phyloP scores from a whole-genome alignment of 1,140 invertebrate species.

The Trachymyrmex septentrionalis region DNA sequence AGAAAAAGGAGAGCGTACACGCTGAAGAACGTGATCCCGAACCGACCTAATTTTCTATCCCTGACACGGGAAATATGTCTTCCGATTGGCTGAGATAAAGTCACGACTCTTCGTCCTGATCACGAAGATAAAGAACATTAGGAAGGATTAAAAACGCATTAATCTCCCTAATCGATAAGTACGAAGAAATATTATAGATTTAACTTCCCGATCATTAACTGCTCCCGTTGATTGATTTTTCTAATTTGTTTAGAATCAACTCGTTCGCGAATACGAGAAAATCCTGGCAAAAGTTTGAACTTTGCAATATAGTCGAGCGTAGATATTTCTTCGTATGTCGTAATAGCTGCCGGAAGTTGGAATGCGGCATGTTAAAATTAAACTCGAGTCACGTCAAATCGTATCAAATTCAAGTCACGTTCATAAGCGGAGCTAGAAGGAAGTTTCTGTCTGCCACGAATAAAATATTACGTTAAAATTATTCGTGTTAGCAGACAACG shows the following conservation, averaged over 20 bases:
- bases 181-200: constrained; percentile 7
- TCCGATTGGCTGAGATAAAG: not conserved
- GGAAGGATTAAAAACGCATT: constrained; percentile 41
- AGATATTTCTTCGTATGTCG: not conserved
- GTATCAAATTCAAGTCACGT: constrained; percentile 47
- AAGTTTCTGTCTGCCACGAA: not conserved
- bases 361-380: constrained; percentile 40
- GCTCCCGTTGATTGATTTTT: constrained; percentile 22
- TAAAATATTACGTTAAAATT: constrained; percentile 4
- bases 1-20: constrained; percentile 17
- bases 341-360: constrained; percentile 23
- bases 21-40: constrained; percentile 27
- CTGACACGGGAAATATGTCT: constrained; percentile 29
- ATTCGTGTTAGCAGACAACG: not conserved
- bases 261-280: not conserved
- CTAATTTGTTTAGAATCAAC: not conserved
- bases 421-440: not conserved
- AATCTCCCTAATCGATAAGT: not conserved
- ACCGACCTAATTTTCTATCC: constrained; percentile 44
- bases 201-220: not conserved
- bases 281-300: constrained; percentile 20
- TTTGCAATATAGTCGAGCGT: not conserved
- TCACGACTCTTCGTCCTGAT: not conserved
- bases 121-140: not conserved
- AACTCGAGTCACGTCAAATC: constrained; percentile 27